phyloP scores from a whole-genome alignment of 92 coral and sea anemone genomes.

The Parazoanthus darwini region DNA sequence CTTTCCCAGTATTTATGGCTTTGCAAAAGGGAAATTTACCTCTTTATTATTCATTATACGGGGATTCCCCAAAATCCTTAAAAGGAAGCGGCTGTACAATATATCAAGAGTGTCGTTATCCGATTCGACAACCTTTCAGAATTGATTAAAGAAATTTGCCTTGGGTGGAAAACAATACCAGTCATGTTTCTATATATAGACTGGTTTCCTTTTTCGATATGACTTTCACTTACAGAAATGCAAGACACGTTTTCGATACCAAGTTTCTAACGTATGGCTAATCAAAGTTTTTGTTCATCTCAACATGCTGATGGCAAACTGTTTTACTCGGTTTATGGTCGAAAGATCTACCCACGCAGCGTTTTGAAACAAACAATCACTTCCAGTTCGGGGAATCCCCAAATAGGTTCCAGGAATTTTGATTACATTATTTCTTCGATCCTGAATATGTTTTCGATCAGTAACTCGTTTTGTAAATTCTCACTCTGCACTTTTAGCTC shows the following conservation, averaged over 20 bases:
- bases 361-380: background rate
- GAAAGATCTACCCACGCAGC: background rate
- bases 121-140: background rate
- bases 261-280: background rate
- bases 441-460: background rate
- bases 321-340: background rate
- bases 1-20: constrained; percentile 2
- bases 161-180: background rate
- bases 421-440: background rate
- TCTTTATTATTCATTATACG: background rate
- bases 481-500: background rate
- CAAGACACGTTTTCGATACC: background rate
- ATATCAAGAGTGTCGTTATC: background rate
- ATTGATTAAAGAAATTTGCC: background rate
- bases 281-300: background rate
- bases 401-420: background rate
- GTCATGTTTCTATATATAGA: constrained; percentile 36
- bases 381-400: constrained; percentile 25
- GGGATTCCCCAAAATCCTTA: constrained; percentile 40
- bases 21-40: constrained; percentile 29
- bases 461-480: background rate
- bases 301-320: background rate
- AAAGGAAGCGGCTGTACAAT: background rate
- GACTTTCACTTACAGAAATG: background rate
- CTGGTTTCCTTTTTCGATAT: background rate